Evolutionary conservation across 2,888 invertebrate species (phyloP), one percentile per base, ranked within the genome.

Genomic region (Pachymerium ferrugineum): DNA sequence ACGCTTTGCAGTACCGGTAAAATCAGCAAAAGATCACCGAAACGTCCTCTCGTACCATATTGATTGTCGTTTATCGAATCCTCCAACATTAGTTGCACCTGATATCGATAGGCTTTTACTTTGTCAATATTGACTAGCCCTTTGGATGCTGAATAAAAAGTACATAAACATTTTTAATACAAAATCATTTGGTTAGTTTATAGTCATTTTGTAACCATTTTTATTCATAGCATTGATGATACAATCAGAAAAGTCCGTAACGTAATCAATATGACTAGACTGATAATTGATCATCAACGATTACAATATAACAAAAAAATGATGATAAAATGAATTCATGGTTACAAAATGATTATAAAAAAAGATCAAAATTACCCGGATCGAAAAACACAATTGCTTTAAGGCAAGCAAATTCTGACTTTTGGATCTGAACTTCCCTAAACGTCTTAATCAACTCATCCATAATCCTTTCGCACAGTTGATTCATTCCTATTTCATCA

Each of bases 361-460:
- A 3, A 22, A 19, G 22, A 47, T 47, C 22, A 28, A 8, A 68
- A 16, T 30, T 82, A 97, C 97, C 93, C 79, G 98, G 97, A 85
- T 99, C 98, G 81, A 99, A 99, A 85, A 99, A 99, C 71, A 98
- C 96, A 81, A 99, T 92, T 72, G 98, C 97, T 85, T 98, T 99
- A 78, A 99, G 88, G 82, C 97, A 98, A 74, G 98, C 96, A 83
- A 97, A 95, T 85, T 99, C 99, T 0, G 94, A 93, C 82, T 97
- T 97, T 83, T 99, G 97, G 78, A 99, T 94, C 81, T 94, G 92
- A 73, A 97, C 92, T 81, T 96, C 94, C 47, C 92, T 89, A 85
- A 99, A 88, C 47, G 97, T 97, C 81, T 90, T 90, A 74, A 98
- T 95, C 77, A 99, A 87, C 83, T 99, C 97, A 83, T 99, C 97